Base-by-base conservation (phyloP, 2,888 invertebrate species). In the Drosophila rubida region DNA sequence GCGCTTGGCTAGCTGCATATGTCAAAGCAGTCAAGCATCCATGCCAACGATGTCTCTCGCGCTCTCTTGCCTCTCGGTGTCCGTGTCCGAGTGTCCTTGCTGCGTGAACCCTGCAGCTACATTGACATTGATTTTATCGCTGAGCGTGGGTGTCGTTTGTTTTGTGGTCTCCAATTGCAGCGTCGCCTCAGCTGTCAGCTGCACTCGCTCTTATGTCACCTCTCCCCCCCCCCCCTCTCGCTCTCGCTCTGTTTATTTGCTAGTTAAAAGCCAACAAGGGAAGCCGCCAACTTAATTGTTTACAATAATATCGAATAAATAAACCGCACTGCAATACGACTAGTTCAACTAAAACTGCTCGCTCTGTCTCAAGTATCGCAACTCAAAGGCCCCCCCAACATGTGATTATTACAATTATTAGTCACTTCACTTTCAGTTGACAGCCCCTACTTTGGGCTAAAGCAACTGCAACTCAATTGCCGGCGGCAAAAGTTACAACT, bases 51-150 rank as follows among this genome's bases (percentile, higher is more conserved):
- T 30, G 4, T 30, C 11, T 11, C 27, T 27, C 1, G 9, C 30
- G 9, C 27, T 35, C 32, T 16, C 30, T 25, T 45, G 42, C 11
- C 30, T 27, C 37, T 30, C 32, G 37, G 39, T 22, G 49, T 64
- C 44, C 42, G 11, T 50, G 57, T 64, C 59, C 58, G 49, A 45
- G 65, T 85, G 82, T 82, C 82, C 88, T 87, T 87, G 86, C 50
- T 68, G 42, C 61, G 53, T 79, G 69, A 74, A 70, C 78, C 59
- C 64, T 69, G 66, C 82, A 75, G 11, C 5, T 69, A 75, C 68
- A 68, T 78, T 87, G 88, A 88, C 85, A 85, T 85, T 85, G 85
- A 85, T 87, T 81, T 78, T 66, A 8, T 27, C 11, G 2, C 16
- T 59, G 35, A 37, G 35, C 41, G 45, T 58, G 19, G 42, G 62